These are phyloP conservation scores for Platypus cylindrus DNA, from an alignment of 2,888 invertebrate genomes.

Conservation along the genomic window DNA sequence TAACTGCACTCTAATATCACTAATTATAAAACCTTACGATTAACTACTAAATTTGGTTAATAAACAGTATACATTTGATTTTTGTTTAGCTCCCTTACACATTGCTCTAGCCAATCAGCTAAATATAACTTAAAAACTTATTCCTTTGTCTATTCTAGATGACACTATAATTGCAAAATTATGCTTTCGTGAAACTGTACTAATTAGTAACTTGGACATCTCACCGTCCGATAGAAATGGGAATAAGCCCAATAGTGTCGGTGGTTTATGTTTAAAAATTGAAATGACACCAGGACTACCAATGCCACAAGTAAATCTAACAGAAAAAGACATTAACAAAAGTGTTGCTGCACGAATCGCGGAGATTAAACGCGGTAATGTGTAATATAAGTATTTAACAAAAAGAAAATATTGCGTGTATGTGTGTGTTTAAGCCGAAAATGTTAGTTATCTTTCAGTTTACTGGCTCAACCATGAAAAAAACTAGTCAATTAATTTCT, in stretches of 20 bases:
- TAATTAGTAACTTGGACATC: conserved; percentile 40
- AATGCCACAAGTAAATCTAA: conserved; percentile 1
- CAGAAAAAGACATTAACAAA: conserved; percentile 13
- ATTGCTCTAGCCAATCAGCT: too few relatives aligned
- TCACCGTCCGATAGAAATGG: conserved; percentile 20
- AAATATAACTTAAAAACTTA: too few relatives aligned
- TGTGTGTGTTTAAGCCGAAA: not conserved
- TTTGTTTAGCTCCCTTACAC: too few relatives aligned
- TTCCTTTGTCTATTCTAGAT: conserved; percentile 30
- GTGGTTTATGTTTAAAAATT: conserved; percentile 37
- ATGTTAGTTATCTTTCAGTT: not conserved
- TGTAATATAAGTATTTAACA: too few relatives aligned
- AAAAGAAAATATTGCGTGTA: conserved; percentile 8
- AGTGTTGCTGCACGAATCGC: conserved; percentile 16
- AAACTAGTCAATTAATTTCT: too few relatives aligned
- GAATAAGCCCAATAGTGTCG: conserved; percentile 22
- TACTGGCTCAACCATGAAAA: too few relatives aligned
- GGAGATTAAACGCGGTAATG: conserved; percentile 18
- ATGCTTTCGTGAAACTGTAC: conserved; percentile 42
- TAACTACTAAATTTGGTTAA: too few relatives aligned
- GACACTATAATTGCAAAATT: conserved; percentile 37
- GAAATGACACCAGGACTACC: conserved; percentile 27
- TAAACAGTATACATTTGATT: too few relatives aligned
- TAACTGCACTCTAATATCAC: too few relatives aligned
- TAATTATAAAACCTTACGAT: too few relatives aligned